Evolutionary conservation across 2,797 vertebrate genomes (phyloP), one percentile per base, ranked within the genome.

Genomic region (Botia almorhae): DNA sequence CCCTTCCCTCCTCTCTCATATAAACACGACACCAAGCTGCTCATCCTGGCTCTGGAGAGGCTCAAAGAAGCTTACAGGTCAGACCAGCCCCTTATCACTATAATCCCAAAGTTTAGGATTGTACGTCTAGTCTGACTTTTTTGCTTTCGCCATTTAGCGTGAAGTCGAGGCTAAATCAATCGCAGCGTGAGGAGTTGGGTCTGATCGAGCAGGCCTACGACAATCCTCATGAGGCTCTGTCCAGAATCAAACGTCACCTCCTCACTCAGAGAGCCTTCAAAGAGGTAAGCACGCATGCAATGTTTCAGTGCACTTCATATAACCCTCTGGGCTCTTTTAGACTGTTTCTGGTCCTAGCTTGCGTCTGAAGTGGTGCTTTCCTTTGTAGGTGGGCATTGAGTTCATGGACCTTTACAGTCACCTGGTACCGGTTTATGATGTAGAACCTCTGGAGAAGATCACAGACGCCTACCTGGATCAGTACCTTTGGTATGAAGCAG

Each of bases 401-500:
- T 99, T 99, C 89, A 99, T 99, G 98, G 98, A 99, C 91, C 92
- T 99, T 82, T 99, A 99, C 91, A 99, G 98, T 89, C 98, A 99
- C 80, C 87, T 99, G 74, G 98, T 99, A 63, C 98, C 98, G 0
- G 98, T 99, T 58, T 99, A 99, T 36, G 98, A 99, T 1, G 98
- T 99, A 48, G 98, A 99, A 79, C 98, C 98, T 0, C 86, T 99
- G 89, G 98, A 99, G 92, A 99, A 99, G 92, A 99, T 99, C 91
- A 99, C 98, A 0, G 98, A 99, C 1, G 98, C 98, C 53, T 99
- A 99, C 86, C 88, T 99, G 87, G 98, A 99, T 91, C 98, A 99
- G 88, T 99, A 99, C 88, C 89, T 99, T 85, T 99, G 98, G 98
- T 99, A 99, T 1, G 98, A 99, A 87, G 98, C 98, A 0, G 98